Conservation (phyloP, 2,888 invertebrate genomes). For the Ctenicera cuprea region DNA sequence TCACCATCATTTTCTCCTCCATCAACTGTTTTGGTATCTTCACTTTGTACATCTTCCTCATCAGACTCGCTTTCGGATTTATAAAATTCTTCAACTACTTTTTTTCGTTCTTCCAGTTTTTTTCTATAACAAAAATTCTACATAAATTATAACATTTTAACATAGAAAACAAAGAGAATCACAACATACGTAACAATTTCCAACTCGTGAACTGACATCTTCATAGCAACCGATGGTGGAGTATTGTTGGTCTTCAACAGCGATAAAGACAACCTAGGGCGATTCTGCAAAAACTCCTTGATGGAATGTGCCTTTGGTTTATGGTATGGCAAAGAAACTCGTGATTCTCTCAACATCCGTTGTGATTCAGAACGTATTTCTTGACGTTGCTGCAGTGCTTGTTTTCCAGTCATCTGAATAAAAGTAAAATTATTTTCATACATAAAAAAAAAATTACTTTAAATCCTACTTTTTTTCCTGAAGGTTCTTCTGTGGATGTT, state of each 20-base stretch:
- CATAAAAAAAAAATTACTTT: not conserved
- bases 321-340: conserved; percentile 89
- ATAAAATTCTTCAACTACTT: conserved; percentile 84
- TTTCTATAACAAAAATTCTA: conserved; percentile 73
- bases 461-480: not conserved
- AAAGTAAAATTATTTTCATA: not conserved
- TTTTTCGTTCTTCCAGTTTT: conserved; percentile 82
- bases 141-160: not conserved
- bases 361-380: conserved; percentile 91
- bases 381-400: conserved; percentile 81
- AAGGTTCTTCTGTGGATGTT: conserved; percentile 1
- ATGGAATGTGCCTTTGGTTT: conserved; percentile 86
- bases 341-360: conserved; percentile 84
- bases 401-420: conserved; percentile 77
- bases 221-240: conserved; percentile 74
- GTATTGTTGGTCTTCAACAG: conserved; percentile 57
- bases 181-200: conserved; percentile 79
- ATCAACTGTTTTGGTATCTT: not conserved
- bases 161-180: no score
- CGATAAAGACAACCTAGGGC: conserved; percentile 72
- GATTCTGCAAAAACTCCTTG: conserved; percentile 83
- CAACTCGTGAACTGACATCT: conserved; percentile 82
- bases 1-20: not conserved
- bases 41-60: not conserved
- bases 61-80: conserved; percentile 82